These are phyloP conservation scores for Hofmannophila pseudospretella DNA, from an alignment of 2,888 invertebrate genomes.

Conservation along the genomic window DNA sequence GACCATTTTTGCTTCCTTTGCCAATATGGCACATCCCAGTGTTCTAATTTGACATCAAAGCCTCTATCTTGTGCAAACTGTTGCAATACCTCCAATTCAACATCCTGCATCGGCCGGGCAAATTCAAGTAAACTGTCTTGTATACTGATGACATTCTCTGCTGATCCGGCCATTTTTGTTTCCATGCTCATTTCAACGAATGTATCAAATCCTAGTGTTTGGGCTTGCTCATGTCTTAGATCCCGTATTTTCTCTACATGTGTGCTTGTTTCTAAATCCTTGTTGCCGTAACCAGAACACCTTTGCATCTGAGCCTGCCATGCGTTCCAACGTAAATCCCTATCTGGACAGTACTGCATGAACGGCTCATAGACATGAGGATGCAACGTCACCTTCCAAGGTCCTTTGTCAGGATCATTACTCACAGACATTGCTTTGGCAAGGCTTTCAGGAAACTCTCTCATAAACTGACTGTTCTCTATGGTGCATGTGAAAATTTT, in stretches of 20 bases:
- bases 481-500: conserved; percentile 83
- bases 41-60: conserved; percentile 81
- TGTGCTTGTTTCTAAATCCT: conserved; percentile 82
- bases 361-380: conserved; percentile 85
- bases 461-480: conserved; percentile 80
- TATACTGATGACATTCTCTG: conserved; percentile 84
- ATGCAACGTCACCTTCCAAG: conserved; percentile 90
- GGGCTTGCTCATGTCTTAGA: conserved; percentile 83
- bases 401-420: conserved; percentile 82
- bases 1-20: conserved; percentile 84
- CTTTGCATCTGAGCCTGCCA: conserved; percentile 89
- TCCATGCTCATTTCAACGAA: conserved; percentile 94
- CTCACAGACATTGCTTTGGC: conserved; percentile 82
- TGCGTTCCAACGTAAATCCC: conserved; percentile 86
- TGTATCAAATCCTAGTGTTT: conserved; percentile 86
- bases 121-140: conserved; percentile 81
- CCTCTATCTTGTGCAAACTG: conserved; percentile 86
- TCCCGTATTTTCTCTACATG: conserved; percentile 87
- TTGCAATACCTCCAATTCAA: conserved; percentile 84
- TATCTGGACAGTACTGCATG: conserved; percentile 90
- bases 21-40: conserved; percentile 95
- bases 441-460: conserved; percentile 85
- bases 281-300: conserved; percentile 82
- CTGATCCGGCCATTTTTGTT: conserved; percentile 92
- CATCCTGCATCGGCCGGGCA: conserved; percentile 85